Evolutionary conservation across 1,140 invertebrate species (phyloP).

Genomic region (Andrena cerasifolii): DNA sequence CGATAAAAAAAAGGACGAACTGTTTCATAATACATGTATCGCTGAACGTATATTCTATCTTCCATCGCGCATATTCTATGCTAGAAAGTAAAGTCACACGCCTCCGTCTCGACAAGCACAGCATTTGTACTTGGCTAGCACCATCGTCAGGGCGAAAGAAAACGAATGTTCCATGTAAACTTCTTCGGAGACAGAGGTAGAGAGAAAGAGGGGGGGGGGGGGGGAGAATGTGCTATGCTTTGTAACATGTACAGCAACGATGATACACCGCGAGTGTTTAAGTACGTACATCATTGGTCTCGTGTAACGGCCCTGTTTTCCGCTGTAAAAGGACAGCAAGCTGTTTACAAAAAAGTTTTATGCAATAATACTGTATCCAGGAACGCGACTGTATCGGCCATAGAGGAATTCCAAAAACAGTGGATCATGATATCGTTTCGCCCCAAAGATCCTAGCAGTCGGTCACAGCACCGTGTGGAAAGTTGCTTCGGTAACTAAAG

Average conservation of each 20-base stretch:
- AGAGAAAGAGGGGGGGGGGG: too few relatives aligned
- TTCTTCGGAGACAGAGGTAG: not conserved
- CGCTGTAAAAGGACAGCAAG: conserved; percentile 3
- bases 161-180: not conserved
- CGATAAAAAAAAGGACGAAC: conserved; percentile 16
- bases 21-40: not conserved
- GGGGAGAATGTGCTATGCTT: too few relatives aligned
- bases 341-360: too few relatives aligned
- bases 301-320: not conserved
- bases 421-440: not conserved
- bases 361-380: conserved; percentile 56
- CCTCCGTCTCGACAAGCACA: not conserved
- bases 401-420: not conserved
- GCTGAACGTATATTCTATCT: too few relatives aligned
- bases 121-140: not conserved
- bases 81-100: not conserved
- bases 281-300: too few relatives aligned
- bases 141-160: not conserved
- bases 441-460: not conserved
- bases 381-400: too few relatives aligned
- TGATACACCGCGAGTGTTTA: not conserved
- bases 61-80: not conserved
- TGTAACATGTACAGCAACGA: conserved; percentile 25
- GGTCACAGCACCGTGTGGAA: not conserved
- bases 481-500: not conserved